Evolutionary conservation across 2,888 invertebrate genomes (phyloP), one percentile per base, ranked within the genome.

Genomic region (Uropetala carovei): DNA sequence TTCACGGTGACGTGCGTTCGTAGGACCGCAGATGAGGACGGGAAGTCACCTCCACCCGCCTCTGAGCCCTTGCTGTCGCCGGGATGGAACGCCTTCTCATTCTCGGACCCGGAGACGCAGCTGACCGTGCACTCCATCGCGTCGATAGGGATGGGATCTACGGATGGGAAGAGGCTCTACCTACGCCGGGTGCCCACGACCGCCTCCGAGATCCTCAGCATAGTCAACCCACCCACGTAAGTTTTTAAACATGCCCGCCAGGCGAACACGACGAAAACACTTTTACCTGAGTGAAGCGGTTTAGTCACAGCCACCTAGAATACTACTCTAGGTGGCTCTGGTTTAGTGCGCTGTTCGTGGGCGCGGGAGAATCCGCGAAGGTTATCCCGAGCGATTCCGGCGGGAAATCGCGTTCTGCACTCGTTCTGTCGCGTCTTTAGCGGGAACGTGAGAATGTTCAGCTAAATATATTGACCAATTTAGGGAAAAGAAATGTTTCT

Each of bases 161-260:
- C 98, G 82, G 98, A 98, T 95, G 98, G 98, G 86, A 96, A 97
- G 94, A 97, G 97, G 95, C 96, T 98, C 96, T 98, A 98, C 94
- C 97, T 98, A 94, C 96, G 97, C 94, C 96, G 97, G 94, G 98
- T 98, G 94, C 98, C 98, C 92, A 98, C 97, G 92, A 98, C 98
- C 93, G 98, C 98, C 92, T 97, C 97, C 93, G 98, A 98, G 95
- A 96, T 98, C 94, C 97, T 98, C 95, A 98, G 97, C 95, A 97
- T 98, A 95, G 97, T 98, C 93, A 97, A 97, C 96, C 97, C 98
- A 94, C 97, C 97, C 94, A 97, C 97, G 96, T 98, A 96, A 96
- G 97, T 97, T 95, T 94, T 58, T 13, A 43, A 43, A 27, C 22
- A 27, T 27, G 27, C 10, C 75, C 75, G 10, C 75, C 27, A 13